These are phyloP conservation scores for Mycetomoellerius zeteki DNA, from an alignment of 1,140 invertebrate genomes.

Conservation along the genomic window DNA sequence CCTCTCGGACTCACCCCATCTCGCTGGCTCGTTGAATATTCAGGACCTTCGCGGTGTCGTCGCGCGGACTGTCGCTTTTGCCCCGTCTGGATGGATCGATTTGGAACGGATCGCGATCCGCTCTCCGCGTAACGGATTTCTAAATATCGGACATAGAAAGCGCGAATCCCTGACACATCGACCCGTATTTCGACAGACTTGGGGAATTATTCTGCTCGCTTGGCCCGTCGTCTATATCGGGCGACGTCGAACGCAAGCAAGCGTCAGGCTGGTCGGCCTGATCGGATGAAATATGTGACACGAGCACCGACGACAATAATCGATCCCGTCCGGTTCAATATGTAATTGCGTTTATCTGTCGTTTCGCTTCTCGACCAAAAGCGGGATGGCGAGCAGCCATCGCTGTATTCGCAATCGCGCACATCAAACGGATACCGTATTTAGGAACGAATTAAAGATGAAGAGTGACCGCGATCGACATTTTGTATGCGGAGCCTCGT, in stretches of 20 bases:
- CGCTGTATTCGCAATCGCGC: slow-evolving; percentile 4
- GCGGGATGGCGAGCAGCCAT: slow-evolving; percentile 9
- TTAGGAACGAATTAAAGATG: slow-evolving; percentile 37
- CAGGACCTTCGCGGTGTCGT: slow-evolving; percentile 57
- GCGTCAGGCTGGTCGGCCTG: slow-evolving; percentile 22
- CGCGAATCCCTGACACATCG: slow-evolving; percentile 63
- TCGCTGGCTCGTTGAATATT: slow-evolving; percentile 68
- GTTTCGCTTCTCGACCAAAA: slow-evolving; percentile 23
- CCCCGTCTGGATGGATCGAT: slow-evolving; percentile 42
- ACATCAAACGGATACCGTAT: slow-evolving; percentile 31
- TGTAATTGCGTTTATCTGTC: slow-evolving; percentile 66
- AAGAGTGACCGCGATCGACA: slow-evolving; percentile 14
- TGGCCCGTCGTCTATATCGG: slow-evolving; percentile 64
- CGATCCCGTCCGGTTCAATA: slow-evolving; percentile 74
- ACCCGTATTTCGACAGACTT: slow-evolving; percentile 72
- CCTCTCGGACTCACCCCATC: not conserved
- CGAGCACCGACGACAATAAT: slow-evolving; percentile 63
- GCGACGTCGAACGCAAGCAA: slow-evolving; percentile 45
- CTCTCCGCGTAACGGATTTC: slow-evolving; percentile 58
- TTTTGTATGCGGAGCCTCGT: not conserved
- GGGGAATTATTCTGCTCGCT: slow-evolving; percentile 68
- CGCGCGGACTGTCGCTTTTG: slow-evolving; percentile 43
- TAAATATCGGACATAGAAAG: slow-evolving; percentile 67
- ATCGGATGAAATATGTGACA: slow-evolving; percentile 66
- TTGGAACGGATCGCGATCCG: slow-evolving; percentile 51